These are phyloP conservation scores for Halisarca cf. caerulea DNA, from an alignment of 37 sponge, comb jelly and placozoan species.

Conservation along the genomic window DNA sequence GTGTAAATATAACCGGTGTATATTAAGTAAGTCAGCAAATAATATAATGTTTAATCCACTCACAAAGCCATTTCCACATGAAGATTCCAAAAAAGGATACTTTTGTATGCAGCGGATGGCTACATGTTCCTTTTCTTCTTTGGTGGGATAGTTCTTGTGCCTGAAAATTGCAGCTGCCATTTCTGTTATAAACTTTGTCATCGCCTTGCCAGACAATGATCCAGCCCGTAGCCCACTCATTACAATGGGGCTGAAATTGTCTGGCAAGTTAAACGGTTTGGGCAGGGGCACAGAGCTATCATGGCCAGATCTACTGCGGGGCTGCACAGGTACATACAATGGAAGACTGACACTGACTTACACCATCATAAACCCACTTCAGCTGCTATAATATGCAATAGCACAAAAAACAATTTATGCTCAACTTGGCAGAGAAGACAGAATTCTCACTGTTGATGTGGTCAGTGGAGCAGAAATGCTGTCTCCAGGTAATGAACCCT, in stretches of 20 bases:
- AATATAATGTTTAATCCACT: background rate
- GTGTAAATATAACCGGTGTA: no score
- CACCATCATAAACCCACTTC: no score
- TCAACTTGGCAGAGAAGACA: no score
- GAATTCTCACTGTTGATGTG: no score
- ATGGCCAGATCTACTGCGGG: no score
- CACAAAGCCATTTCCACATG: background rate
- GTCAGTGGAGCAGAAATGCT: no score
- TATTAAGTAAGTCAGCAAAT: no score
- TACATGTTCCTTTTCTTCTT: conserved; percentile 10
- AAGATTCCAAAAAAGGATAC: conserved; percentile 16
- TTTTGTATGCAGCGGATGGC: background rate
- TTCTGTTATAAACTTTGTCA: background rate
- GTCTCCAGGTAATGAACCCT: no score
- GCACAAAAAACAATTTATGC: no score
- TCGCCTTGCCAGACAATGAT: background rate
- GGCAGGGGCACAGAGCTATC: background rate
- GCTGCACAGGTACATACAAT: no score
- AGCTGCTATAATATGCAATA: no score
- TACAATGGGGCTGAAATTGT: conserved; percentile 1
- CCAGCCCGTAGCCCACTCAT: background rate
- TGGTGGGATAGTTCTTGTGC: background rate
- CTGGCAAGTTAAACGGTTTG: background rate
- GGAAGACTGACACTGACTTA: no score
- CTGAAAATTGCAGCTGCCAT: background rate